Evolutionary conservation across 2,113 vertebrate genomes (phyloP).

Genomic region (Hypanus sabinus): DNA sequence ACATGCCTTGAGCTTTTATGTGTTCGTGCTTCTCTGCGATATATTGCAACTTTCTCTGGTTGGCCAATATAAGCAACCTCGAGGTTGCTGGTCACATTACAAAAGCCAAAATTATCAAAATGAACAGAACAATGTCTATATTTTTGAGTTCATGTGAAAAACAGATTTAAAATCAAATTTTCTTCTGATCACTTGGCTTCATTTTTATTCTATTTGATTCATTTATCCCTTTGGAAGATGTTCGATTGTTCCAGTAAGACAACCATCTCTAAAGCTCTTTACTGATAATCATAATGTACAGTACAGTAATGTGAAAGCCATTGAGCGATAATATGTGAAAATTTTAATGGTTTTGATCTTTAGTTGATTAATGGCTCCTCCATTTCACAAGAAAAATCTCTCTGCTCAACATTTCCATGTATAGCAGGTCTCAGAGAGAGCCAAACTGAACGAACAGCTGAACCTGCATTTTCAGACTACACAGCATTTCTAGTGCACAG

Average conservation of each 20-base stretch:
- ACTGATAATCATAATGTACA: not conserved
- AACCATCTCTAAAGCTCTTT: not conserved
- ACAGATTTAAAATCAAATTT: not conserved
- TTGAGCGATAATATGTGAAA: not conserved
- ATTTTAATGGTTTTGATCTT: not conserved
- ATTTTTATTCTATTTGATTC: not conserved
- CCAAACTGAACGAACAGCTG: not conserved
- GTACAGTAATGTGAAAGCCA: not conserved
- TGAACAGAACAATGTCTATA: not conserved
- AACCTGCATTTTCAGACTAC: not conserved
- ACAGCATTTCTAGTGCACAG: not conserved
- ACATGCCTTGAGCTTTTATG: too few relatives aligned
- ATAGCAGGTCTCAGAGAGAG: not conserved
- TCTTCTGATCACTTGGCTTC: not conserved
- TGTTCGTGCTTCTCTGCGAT: not conserved
- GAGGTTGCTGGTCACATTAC: not conserved
- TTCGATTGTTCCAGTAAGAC: not conserved
- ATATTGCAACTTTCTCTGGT: not conserved
- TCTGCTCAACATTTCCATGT: not conserved
- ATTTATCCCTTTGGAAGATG: not conserved
- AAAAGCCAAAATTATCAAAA: not conserved
- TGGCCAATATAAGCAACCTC: not conserved
- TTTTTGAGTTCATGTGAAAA: not conserved
- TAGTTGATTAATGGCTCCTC: not conserved
- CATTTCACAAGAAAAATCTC: not conserved